These are phyloP conservation scores for Tapirus terrestris DNA, from an alignment of 2,113 vertebrate species.

Conservation along the genomic window DNA sequence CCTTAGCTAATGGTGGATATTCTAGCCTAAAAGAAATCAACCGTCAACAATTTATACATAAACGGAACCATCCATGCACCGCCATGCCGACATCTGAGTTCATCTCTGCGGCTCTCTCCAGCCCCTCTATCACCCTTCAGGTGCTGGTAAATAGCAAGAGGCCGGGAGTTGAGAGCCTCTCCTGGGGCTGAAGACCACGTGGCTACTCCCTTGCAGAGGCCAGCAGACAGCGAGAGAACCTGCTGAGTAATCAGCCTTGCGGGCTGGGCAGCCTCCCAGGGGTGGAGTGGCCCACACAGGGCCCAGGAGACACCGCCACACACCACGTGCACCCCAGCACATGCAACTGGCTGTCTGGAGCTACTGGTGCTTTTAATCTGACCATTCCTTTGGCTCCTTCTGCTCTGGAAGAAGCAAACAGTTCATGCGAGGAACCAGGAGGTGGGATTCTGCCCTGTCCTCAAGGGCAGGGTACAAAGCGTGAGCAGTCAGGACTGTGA, in stretches of 20 bases:
- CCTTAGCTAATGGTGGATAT: background rate
- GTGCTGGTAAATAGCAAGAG: background rate
- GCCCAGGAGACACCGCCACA: background rate
- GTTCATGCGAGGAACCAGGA: background rate
- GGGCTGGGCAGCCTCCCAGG: no score
- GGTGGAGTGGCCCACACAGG: background rate
- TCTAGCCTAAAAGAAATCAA: background rate
- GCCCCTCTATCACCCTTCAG: background rate
- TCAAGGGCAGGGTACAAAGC: background rate
- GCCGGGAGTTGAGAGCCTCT: background rate
- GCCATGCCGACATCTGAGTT: background rate
- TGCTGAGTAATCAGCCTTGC: background rate
- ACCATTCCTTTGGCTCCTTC: background rate
- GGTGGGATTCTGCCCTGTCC: background rate
- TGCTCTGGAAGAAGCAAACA: background rate
- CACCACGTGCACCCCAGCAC: accelerated
- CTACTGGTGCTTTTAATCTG: background rate
- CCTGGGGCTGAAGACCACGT: background rate
- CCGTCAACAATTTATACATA: background rate
- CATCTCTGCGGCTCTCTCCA: background rate
- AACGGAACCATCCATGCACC: background rate
- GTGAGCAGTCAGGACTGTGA: background rate
- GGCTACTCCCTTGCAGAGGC: background rate
- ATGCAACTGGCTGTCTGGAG: background rate
- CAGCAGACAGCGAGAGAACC: background rate